Percentiles rank a stretch among this genome's conserved stretches.
Evolutionary conservation across 2,113 vertebrate genomes (phyloP).

Genomic region (Physeter macrocephalus): DNA sequence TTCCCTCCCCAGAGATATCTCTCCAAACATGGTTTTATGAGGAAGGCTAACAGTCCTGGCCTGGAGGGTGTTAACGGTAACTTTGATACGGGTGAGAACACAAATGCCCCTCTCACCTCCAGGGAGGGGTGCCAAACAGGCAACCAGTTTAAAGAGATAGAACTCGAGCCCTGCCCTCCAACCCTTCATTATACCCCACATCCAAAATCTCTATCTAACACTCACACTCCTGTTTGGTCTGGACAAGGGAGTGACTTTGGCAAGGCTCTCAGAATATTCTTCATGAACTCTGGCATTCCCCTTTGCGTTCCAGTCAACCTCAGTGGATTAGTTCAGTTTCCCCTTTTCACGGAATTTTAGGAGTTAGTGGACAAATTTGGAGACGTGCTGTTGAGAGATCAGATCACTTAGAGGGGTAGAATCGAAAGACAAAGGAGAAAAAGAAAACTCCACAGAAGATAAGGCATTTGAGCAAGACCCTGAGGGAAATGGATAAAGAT

Average conservation of each 20-base stretch:
- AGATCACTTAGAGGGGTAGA: neutral
- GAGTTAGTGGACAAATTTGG: neutral
- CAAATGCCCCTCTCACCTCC: conserved; percentile 3
- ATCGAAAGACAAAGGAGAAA: neutral
- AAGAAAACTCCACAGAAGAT: neutral
- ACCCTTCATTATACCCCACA: neutral
- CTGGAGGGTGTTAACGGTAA: neutral
- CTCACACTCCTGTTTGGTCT: conserved; percentile 39
- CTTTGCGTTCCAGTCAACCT: conserved; percentile 45
- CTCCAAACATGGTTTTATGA: conserved; percentile 46
- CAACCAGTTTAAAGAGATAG: conserved; percentile 48
- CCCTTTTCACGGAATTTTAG: conserved; percentile 3
- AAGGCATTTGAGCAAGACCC: neutral
- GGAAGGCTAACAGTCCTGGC: conserved; percentile 22
- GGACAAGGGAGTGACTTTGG: conserved; percentile 43
- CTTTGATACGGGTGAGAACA: conserved; percentile 34
- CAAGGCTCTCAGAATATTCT: conserved; percentile 25
- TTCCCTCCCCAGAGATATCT: conserved; percentile 39
- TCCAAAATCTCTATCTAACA: conserved; percentile 59
- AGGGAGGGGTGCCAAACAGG: neutral
- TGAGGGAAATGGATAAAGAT: neutral
- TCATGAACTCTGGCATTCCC: conserved; percentile 37
- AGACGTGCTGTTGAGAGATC: neutral
- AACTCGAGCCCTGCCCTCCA: neutral
- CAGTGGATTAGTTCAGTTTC: conserved; percentile 46